A percentile compares a stretch with the other conserved stretches of the same genome.
Conservation (phyloP, 2,113 vertebrate species). For the Malurus alboscapulatus region DNA sequence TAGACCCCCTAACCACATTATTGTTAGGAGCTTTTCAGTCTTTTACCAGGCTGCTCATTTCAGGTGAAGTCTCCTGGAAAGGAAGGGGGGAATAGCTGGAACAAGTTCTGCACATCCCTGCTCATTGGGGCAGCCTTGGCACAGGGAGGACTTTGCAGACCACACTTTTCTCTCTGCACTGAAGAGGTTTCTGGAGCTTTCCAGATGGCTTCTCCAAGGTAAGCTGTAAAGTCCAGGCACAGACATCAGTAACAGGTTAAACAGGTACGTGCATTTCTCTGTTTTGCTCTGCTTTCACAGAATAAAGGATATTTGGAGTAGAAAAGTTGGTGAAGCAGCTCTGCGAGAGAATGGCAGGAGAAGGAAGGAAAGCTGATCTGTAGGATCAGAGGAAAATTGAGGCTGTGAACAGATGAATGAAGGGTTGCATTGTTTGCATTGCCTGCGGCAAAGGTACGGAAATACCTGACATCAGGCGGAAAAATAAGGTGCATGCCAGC, state of each 20-base stretch:
- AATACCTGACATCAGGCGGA: neutral
- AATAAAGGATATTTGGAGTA: neutral
- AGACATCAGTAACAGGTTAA: neutral
- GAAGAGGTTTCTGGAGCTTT: neutral
- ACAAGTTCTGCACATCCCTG: neutral
- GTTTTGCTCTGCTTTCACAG: neutral
- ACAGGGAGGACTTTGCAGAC: neutral
- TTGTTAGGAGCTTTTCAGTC: neutral
- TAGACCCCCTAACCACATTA: neutral
- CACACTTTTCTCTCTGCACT: neutral
- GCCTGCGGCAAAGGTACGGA: neutral
- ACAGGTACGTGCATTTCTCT: fast-evolving
- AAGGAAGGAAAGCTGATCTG: neutral
- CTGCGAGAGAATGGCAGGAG: neutral
- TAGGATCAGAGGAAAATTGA: neutral
- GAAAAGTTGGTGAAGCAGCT: neutral
- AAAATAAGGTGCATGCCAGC: neutral
- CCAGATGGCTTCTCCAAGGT: neutral
- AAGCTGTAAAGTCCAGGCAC: neutral
- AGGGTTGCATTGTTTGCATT: neutral
- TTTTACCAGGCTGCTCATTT: neutral
- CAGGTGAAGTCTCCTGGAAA: neutral
- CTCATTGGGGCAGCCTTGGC: neutral
- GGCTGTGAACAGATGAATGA: neutral
- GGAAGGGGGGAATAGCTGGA: neutral